Evolutionary conservation across 2,113 vertebrate genomes (phyloP).

Genomic region (Eonycteris spelaea): DNA sequence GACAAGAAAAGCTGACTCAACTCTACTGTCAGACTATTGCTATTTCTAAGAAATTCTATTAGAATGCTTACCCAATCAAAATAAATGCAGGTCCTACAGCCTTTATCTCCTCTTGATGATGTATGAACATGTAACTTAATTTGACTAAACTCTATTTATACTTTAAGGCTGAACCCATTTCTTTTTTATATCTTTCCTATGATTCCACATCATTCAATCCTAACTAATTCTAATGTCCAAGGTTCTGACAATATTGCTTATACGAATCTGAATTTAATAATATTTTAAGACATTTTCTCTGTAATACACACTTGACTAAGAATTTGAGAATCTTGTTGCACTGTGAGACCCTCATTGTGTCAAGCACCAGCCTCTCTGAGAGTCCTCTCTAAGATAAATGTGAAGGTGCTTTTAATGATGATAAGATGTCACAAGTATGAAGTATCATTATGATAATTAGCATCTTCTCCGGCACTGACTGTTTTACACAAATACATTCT

Average conservation of each 20-base stretch:
- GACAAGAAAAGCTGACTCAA: background rate
- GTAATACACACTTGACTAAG: background rate
- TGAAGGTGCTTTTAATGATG: background rate
- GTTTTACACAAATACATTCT: background rate
- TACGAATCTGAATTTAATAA: background rate
- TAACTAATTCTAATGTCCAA: background rate
- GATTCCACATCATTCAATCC: background rate
- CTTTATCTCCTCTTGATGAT: background rate
- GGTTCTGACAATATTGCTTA: background rate
- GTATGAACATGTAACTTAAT: background rate
- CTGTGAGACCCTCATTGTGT: background rate
- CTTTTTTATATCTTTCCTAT: background rate
- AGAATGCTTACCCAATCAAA: background rate
- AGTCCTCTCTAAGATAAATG: background rate
- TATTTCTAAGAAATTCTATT: background rate
- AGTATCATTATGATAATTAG: background rate
- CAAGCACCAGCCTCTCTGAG: background rate
- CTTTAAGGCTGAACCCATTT: background rate
- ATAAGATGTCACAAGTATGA: background rate
- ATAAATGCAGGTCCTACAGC: background rate
- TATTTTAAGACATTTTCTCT: background rate
- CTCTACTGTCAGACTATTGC: background rate
- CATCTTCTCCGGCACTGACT: background rate
- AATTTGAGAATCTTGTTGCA: background rate
- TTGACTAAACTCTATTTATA: background rate